Percentiles rank a stretch among this genome's conserved stretches.
Conservation (phyloP, 2,113 vertebrate genomes). For the Dasyprocta punctata region DNA sequence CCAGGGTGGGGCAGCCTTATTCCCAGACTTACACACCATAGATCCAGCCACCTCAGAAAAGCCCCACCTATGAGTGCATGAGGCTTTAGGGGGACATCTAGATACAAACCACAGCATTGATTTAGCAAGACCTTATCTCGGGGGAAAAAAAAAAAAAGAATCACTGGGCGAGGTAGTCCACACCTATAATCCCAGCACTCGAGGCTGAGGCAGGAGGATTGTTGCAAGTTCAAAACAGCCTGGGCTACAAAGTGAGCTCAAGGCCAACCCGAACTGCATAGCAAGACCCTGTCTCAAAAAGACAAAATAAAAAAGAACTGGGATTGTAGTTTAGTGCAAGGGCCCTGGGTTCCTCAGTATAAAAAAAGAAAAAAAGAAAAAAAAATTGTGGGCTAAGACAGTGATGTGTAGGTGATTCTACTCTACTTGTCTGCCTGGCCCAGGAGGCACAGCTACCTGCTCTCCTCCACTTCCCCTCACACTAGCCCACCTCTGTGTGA, state of each 20-base stretch:
- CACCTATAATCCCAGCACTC: no score
- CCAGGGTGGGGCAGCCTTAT: neutral
- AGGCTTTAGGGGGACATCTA: neutral
- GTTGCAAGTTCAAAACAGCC: no score
- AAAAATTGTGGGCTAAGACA: neutral
- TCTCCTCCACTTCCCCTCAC: neutral
- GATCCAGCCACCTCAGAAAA: neutral
- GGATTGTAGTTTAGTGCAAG: neutral
- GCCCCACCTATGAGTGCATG: neutral
- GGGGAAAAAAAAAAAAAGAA: neutral
- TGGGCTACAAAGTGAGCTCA: no score
- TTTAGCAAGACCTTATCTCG: neutral
- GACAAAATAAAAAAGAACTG: neutral
- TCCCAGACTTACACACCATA: neutral
- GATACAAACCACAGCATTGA: neutral
- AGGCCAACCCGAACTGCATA: neutral
- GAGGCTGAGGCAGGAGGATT: no score
- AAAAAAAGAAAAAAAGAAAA: neutral
- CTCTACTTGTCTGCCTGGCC: neutral
- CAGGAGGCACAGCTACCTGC: neutral
- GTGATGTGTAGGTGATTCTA: neutral
- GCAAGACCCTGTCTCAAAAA: neutral
- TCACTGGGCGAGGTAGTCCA: no score
- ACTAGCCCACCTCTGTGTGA: neutral
- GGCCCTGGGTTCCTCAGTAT: neutral